Conservation (phyloP, 2,888 invertebrate species). For the Drosophila robusta region DNA sequence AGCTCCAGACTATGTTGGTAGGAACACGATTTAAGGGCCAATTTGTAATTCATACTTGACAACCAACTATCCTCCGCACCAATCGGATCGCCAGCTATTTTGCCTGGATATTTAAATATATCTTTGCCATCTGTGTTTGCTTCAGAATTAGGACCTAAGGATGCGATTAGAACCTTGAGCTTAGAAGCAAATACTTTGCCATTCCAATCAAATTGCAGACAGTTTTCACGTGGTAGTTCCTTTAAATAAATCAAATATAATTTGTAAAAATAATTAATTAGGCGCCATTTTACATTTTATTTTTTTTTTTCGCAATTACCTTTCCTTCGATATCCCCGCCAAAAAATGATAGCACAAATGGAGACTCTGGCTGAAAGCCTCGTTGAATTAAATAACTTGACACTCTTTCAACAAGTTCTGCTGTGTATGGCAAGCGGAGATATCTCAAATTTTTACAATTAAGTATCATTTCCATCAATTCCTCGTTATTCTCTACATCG, state of each 20-base stretch:
- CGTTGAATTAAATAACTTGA: constrained; percentile 12
- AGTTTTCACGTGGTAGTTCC: background rate
- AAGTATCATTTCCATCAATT: background rate
- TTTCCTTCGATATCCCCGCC: background rate
- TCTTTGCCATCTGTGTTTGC: too few species aligned
- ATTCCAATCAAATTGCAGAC: constrained; percentile 27
- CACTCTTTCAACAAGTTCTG: background rate
- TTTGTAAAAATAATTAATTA: background rate
- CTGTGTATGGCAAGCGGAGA: constrained; percentile 21
- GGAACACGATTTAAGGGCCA: constrained; percentile 25
- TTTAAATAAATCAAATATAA: constrained; percentile 8
- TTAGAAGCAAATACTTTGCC: constrained; percentile 7
- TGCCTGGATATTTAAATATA: constrained; percentile 27
- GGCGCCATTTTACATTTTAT: too few species aligned
- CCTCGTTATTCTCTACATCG: background rate
- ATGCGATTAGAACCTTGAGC: constrained; percentile 12
- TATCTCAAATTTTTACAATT: constrained; percentile 16
- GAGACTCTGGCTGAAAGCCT: background rate
- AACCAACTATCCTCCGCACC: constrained; percentile 19
- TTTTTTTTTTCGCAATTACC: constrained; percentile 11
- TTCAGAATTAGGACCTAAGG: background rate
- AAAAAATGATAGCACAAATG: constrained; percentile 20
- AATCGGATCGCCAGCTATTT: constrained; percentile 20
- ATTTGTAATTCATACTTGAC: constrained; percentile 19
- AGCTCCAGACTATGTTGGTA: constrained; percentile 19